Base-by-base conservation (phyloP, 2,113 vertebrate species). In the Chelonoidis abingdonii region DNA sequence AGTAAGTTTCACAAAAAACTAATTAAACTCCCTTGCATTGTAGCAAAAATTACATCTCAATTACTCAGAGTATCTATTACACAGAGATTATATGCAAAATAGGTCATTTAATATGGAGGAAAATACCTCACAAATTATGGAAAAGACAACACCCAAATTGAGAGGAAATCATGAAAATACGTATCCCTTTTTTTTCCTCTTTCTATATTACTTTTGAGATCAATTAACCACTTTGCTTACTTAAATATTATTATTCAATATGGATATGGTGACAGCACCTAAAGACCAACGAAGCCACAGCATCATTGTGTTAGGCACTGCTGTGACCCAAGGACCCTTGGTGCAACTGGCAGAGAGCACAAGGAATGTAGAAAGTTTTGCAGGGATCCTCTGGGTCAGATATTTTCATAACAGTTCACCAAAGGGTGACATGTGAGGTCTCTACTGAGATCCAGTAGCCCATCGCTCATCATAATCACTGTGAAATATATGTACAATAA, bases 11-110 rank as follows among this genome's bases (percentile, higher is more conserved):
- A 86, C 0, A 4, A 89, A 84, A 69, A 95, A n/a, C 10, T 78
- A 91, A 96, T 91, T 92, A 78, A 86, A 88, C 88, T 93, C 83
- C 87, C 85, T 75, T 52, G 89, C 88, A 44, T 54, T 91, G 52
- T 91, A 91, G 95, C 27, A 91, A 94, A 90, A 96, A 94, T 81
- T 81, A 93, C 22, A 94, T 25, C 81, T 86, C 91, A 93, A 97
- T 92, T 93, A 59, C 62, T 65, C 4, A 2, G 29, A 92, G 62
- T 93, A 89, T 89, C 93, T 93, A n/a, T 92, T 97, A 95, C 94
- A 83, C 78, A 86, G 57, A 92, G 75, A 62, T 35, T 50, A 91
- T 54, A 89, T 89, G 81, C 62, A 96, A 95, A 97, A 92, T 79
- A 54, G 47, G 79, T 81, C 65, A 89, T 53, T 0, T 0, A 92